These are phyloP conservation scores for Macrochelys suwanniensis DNA, from an alignment of 2,797 vertebrate species.

Conservation along the genomic window DNA sequence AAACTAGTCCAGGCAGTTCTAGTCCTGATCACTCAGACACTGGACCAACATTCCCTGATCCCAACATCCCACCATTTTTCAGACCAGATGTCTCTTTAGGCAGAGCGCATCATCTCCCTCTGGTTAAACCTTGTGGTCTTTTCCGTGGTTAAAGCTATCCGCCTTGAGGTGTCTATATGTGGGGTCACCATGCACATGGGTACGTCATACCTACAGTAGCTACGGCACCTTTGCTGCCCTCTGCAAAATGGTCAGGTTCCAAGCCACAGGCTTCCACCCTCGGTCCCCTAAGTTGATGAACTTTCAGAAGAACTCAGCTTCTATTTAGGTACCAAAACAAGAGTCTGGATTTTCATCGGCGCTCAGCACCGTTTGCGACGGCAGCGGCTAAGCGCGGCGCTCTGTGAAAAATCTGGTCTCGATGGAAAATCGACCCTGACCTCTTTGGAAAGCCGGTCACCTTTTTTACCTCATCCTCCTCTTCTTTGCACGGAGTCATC, in stretches of 20 bases:
- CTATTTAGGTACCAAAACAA: background rate
- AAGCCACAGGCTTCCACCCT: background rate
- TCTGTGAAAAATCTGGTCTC: background rate
- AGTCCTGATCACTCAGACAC: background rate
- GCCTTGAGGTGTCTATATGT: background rate
- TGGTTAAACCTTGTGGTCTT: background rate
- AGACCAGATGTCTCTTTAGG: background rate
- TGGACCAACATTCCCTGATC: background rate
- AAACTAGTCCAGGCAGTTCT: background rate
- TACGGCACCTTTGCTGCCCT: too few relatives aligned
- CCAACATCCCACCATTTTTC: background rate
- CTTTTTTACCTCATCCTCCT: background rate
- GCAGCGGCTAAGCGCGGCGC: background rate
- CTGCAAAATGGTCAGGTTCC: background rate
- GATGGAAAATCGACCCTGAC: too few relatives aligned
- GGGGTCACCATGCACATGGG: background rate
- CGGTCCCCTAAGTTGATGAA: background rate
- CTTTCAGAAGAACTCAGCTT: background rate
- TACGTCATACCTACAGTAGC: background rate
- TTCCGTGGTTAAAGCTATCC: background rate
- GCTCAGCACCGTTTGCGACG: rapidly evolving
- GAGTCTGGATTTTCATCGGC: background rate
- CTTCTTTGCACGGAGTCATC: background rate
- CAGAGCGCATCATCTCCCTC: background rate
- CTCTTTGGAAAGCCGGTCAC: background rate